Conservation (phyloP, 2,888 invertebrate genomes). For the Hecatera dysodea region DNA sequence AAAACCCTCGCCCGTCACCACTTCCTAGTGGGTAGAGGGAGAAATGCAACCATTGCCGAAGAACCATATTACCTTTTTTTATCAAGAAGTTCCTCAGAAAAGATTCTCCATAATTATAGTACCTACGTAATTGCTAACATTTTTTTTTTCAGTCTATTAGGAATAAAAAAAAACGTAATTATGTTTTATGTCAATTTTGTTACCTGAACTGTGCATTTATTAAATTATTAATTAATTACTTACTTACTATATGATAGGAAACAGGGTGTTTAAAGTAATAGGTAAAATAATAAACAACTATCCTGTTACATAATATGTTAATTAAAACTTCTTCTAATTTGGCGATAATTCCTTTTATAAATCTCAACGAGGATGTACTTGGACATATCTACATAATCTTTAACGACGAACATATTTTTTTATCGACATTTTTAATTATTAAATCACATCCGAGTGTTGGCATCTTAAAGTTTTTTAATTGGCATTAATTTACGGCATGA, state of each 20-base stretch:
- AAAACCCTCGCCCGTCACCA: neutral
- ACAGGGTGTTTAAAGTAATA: neutral
- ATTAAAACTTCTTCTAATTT: conserved; percentile 30
- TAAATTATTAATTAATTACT: no score
- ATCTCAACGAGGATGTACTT: neutral
- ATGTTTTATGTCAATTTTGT: no score
- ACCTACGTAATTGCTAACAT: no score
- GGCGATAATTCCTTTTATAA: conserved; percentile 12
- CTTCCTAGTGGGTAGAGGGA: no score
- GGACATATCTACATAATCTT: conserved; percentile 6
- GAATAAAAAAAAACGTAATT: no score
- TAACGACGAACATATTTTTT: conserved; percentile 25
- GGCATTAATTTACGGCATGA: conserved; percentile 48
- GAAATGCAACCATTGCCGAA: no score
- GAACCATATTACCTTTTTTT: no score
- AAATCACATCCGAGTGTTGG: conserved; percentile 40
- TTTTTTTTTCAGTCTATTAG: no score
- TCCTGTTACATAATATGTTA: neutral
- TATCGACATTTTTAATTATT: conserved; percentile 50
- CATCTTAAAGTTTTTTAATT: conserved; percentile 48
- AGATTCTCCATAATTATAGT: no score
- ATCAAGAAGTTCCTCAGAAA: no score
- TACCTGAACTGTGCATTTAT: no score
- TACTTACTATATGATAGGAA: neutral
- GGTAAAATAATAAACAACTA: neutral